phyloP scores from a whole-genome alignment of 2,113 vertebrate species.

The Heterocephalus glaber region DNA sequence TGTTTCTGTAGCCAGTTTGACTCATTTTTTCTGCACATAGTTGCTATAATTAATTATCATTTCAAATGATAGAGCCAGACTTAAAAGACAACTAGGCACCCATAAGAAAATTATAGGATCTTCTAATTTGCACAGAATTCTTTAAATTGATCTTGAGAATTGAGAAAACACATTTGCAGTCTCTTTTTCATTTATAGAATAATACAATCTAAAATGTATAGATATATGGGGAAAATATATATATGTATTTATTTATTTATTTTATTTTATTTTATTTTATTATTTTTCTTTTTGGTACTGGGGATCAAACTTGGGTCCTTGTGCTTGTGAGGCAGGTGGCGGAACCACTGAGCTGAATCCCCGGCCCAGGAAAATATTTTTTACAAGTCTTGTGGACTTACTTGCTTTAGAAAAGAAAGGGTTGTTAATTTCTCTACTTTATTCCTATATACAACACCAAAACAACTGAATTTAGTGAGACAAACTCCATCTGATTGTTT shows the following conservation, averaged over 20 bases:
- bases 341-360: too few species aligned
- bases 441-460: neutral
- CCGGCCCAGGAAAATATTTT: too few species aligned
- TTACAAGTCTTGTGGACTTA: neutral
- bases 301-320: too few species aligned
- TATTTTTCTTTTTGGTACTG: too few species aligned
- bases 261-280: too few species aligned
- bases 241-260: too few species aligned
- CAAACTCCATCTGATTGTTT: neutral
- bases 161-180: neutral
- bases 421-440: neutral
- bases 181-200: constrained; percentile 6
- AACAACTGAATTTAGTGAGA: constrained; percentile 26
- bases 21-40: neutral
- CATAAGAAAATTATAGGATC: neutral
- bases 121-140: neutral
- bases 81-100: neutral
- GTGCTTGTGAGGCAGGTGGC: too few species aligned
- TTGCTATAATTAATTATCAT: neutral
- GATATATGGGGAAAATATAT: neutral
- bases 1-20: constrained; percentile 2
- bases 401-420: constrained; percentile 21
- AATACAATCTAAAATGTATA: neutral
- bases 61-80: neutral
- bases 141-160: neutral